Evolutionary conservation across 2,113 vertebrate genomes (phyloP).

Genomic region (Lamprotornis superbus): DNA sequence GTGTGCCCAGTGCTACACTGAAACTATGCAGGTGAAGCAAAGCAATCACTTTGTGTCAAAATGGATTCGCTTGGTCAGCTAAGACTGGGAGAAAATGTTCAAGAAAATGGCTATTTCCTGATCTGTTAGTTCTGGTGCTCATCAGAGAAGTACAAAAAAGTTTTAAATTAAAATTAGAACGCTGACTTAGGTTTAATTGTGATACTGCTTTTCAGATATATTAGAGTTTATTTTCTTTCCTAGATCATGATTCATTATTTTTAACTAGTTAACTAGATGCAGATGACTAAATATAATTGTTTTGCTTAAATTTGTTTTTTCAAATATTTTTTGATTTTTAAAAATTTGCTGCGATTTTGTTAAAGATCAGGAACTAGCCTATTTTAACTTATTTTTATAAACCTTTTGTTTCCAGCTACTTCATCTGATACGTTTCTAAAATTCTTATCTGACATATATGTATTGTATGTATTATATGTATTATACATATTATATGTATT

Average conservation of each 20-base stretch:
- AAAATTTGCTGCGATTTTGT: neutral
- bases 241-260: neutral
- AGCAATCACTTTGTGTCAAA: neutral
- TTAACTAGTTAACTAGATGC: neutral
- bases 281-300: neutral
- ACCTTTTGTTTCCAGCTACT: neutral
- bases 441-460: neutral
- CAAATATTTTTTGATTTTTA: neutral
- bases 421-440: neutral
- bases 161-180: neutral
- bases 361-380: neutral
- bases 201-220: neutral
- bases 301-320: neutral
- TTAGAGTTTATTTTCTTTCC: neutral
- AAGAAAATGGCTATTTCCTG: neutral
- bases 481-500: neutral
- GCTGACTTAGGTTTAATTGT: neutral
- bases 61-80: neutral
- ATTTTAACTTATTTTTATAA: neutral
- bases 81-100: neutral
- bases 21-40: neutral
- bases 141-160: neutral
- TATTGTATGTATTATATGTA: neutral
- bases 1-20: neutral
- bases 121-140: neutral